These are phyloP conservation scores for Druceiella hillmani DNA, from an alignment of 2,888 invertebrate genomes.

Conservation along the genomic window DNA sequence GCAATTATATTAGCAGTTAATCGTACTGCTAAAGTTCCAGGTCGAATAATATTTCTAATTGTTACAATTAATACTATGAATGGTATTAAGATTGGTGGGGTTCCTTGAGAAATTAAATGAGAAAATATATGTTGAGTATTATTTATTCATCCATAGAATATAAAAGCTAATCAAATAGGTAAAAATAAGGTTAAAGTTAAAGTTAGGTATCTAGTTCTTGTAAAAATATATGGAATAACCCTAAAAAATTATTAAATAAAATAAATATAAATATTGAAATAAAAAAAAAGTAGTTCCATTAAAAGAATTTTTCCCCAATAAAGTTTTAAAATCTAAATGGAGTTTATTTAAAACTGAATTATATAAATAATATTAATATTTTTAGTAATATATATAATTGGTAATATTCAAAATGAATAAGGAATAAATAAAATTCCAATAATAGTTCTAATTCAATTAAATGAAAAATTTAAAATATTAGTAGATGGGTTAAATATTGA, in stretches of 20 bases:
- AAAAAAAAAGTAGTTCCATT: constrained; percentile 51
- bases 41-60: constrained; percentile 67
- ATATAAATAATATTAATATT: too few relatives aligned
- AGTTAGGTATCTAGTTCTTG: constrained; percentile 58
- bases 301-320: constrained; percentile 40
- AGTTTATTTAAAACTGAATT: constrained; percentile 41
- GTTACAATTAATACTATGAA: constrained; percentile 73
- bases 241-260: constrained; percentile 63
- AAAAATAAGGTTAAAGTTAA: constrained; percentile 55
- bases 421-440: constrained; percentile 49
- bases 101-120: constrained; percentile 63
- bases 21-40: constrained; percentile 63
- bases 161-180: constrained; percentile 59
- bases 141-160: constrained; percentile 60
- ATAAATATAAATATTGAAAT: constrained; percentile 54
- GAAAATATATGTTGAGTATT: constrained; percentile 59
- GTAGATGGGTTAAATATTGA: constrained; percentile 61
- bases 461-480: constrained; percentile 42
- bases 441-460: constrained; percentile 57
- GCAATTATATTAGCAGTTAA: constrained; percentile 75
- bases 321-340: constrained; percentile 55
- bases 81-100: constrained; percentile 57
- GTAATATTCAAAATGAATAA: constrained; percentile 48
- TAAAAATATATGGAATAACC: constrained; percentile 71
- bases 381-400: constrained; percentile 47